A percentile compares a stretch with the other conserved stretches of the same genome.
These are phyloP conservation scores for Aphidius ervi DNA, from an alignment of 1,140 invertebrate species.

Conservation along the genomic window DNA sequence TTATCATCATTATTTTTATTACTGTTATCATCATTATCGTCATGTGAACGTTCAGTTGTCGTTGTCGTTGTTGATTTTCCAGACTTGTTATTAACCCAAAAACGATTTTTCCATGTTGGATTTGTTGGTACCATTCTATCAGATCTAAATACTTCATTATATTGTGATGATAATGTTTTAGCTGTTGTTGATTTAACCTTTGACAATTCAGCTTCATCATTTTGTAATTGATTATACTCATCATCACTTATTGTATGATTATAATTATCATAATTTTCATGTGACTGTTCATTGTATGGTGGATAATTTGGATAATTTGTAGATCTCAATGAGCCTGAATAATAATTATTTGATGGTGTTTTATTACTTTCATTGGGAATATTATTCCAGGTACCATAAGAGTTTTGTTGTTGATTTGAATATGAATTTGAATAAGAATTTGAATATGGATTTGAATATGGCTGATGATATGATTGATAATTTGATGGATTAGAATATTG, in stretches of 20 bases:
- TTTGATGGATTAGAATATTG: not conserved
- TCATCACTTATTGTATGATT: not conserved
- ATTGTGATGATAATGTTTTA: not conserved
- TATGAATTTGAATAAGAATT: conserved; percentile 1
- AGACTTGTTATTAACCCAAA: not conserved
- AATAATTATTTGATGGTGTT: not conserved
- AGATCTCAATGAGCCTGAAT: not conserved
- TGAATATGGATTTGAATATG: not conserved
- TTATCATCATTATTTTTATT: not conserved
- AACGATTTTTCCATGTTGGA: conserved; percentile 10
- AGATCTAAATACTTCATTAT: conserved; percentile 12
- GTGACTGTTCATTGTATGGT: not conserved
- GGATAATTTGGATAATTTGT: conserved; percentile 5
- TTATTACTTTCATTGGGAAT: conserved; percentile 7
- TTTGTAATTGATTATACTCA: conserved; percentile 2
- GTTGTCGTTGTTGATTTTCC: not conserved
- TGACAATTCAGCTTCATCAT: not conserved
- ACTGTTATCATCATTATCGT: not conserved
- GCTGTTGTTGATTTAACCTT: not conserved
- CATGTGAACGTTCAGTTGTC: not conserved
- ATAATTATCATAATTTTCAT: not conserved
- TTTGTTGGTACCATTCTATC: conserved; percentile 19
- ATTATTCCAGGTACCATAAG: conserved; percentile 10
- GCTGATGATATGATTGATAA: not conserved
- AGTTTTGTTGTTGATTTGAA: conserved; percentile 1